phyloP scores from a whole-genome alignment of 2,797 vertebrate species.

The Psittacula echo region DNA sequence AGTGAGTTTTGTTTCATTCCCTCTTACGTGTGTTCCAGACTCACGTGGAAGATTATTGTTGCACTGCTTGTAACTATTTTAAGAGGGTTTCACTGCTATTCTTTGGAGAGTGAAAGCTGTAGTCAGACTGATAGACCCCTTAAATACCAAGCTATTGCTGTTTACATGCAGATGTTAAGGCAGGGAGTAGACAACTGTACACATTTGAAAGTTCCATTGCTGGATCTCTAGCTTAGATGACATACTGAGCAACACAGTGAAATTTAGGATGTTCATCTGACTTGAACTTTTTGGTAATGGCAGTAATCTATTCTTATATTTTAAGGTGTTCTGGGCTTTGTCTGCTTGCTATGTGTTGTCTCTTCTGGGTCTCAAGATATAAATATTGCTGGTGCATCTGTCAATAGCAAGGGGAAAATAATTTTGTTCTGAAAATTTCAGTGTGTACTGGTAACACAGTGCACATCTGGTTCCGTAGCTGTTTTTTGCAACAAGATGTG shows the following conservation, averaged over 20 bases:
- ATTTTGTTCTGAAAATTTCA: not conserved
- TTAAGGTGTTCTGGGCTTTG: not conserved
- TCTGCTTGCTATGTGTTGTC: not conserved
- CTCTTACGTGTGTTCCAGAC: not conserved
- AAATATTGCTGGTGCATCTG: not conserved
- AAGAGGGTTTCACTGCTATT: not conserved
- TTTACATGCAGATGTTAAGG: not conserved
- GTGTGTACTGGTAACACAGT: not conserved
- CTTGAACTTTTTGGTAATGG: not conserved
- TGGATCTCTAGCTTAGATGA: not conserved
- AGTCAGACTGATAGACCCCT: not conserved
- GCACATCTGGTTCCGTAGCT: not conserved
- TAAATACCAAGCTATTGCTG: not conserved
- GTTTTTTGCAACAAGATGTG: not conserved
- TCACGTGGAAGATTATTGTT: not conserved
- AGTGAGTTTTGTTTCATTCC: not conserved
- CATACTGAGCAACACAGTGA: not conserved
- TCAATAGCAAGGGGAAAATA: rapidly evolving
- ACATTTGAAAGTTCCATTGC: not conserved
- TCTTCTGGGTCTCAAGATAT: not conserved
- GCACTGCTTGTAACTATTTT: not conserved
- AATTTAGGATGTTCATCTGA: not conserved
- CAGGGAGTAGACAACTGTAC: not conserved
- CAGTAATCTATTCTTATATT: not conserved
- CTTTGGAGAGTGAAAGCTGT: not conserved